Evolutionary conservation across 2,797 vertebrate genomes (phyloP).

Genomic region (Spondyliosoma cantharus): DNA sequence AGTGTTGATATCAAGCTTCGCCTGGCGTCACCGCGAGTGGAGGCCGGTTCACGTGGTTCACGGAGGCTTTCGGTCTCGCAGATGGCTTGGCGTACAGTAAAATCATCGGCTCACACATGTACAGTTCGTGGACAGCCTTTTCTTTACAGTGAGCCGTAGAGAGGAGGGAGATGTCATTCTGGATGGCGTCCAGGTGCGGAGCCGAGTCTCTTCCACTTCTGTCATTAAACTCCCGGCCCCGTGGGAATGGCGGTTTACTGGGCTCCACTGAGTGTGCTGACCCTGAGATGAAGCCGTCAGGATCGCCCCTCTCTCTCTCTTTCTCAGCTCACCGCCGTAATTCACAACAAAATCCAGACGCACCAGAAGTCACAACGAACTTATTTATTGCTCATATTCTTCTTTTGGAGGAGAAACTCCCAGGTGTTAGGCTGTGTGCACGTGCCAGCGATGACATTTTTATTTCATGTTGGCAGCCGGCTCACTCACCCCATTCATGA

Average conservation of each 20-base stretch:
- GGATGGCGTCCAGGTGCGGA: slow-evolving; percentile 66
- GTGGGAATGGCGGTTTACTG: slow-evolving; percentile 60
- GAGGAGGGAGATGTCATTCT: slow-evolving; percentile 34
- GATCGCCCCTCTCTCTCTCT: slow-evolving; percentile 29
- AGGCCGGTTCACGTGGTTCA: slow-evolving; percentile 27
- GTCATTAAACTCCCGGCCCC: slow-evolving; percentile 49
- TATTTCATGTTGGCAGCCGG: slow-evolving; percentile 28
- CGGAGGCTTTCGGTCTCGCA: slow-evolving; percentile 21
- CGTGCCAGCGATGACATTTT: slow-evolving; percentile 37
- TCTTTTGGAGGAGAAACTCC: slow-evolving; percentile 36
- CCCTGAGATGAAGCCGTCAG: slow-evolving; percentile 40
- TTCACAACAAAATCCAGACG: slow-evolving; percentile 42
- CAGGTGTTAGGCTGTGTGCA: slow-evolving; percentile 13
- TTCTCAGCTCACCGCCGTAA: slow-evolving; percentile 49
- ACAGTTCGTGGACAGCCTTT: neutral
- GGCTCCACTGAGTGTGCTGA: slow-evolving; percentile 45
- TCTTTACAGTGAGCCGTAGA: slow-evolving; percentile 43
- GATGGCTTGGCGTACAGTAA: slow-evolving; percentile 18
- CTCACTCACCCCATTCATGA: slow-evolving; percentile 10
- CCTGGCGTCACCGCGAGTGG: slow-evolving; percentile 15
- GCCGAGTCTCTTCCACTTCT: slow-evolving; percentile 44
- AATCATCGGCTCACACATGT: neutral
- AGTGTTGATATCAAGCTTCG: slow-evolving; percentile 47
- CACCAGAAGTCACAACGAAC: slow-evolving; percentile 5
- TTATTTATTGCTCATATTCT: slow-evolving; percentile 52